Evolutionary conservation across 2,888 invertebrate species (phyloP), one percentile per base, ranked within the genome.

Genomic region (Electrophaes corylata): DNA sequence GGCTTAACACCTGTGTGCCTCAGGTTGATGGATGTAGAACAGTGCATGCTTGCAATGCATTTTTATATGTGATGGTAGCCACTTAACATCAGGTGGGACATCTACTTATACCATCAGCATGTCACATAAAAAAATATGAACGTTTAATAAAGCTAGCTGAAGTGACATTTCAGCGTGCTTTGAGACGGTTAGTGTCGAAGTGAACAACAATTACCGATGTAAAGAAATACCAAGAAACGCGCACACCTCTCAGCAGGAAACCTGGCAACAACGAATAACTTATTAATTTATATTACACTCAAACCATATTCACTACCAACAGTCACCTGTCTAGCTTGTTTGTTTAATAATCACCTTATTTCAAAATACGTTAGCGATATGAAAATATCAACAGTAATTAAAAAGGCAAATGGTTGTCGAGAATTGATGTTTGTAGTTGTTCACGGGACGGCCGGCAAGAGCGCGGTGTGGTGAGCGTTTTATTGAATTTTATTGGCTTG

Each of bases 331-430:
- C 88, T 84, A 81, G 77, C 79, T 67, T 86, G 83, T 89, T 89
- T 87, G 82, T 84, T 89, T 86, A 81, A 84, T 86, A 86, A 86
- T 81, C 73, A 76, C 76, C 79, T 81, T 79, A 80, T 79, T 79
- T 81, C 76, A 73, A 78, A 81, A 84, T 83, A 81, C 75, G 78
- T 86, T 88, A 88, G 91, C 84, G 86, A 89, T 78, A 86, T 86
- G 86, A 88, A 89, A 90, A 88, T 85, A 88, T 87, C 81, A 86
- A 84, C 83, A 83, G 79, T 85, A 85, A 90, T 90, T 89, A 88
- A 86, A 86, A 86, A 86, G 76, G 83, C 84, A 84, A 86, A 87
- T 81, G 79, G 75, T 83, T 72, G 70, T 66, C 64, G 70, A 70
- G 75, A 81, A 85, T 83, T 81, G 79, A 85, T 85, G 83, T 79